These are phyloP conservation scores for Imbricaverruca yamaguchii DNA, from an alignment of 2,888 invertebrate genomes.

Conservation along the genomic window DNA sequence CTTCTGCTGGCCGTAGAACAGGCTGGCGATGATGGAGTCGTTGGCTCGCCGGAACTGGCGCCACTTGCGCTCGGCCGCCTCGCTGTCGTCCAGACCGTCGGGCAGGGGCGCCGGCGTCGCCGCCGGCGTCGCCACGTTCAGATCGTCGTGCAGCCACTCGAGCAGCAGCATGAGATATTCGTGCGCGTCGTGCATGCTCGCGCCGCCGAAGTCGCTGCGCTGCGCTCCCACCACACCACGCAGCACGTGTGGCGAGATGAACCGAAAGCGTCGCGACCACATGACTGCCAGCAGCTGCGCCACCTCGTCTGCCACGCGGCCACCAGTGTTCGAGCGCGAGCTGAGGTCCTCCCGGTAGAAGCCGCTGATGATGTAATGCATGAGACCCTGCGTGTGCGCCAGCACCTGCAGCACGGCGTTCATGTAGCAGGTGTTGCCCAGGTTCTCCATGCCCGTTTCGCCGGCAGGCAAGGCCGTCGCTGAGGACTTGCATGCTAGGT, in stretches of 20 bases:
- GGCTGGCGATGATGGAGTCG: slow-evolving; percentile 61
- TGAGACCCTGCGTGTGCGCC: background rate
- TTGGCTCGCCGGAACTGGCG: slow-evolving; percentile 60
- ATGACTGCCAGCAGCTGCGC: background rate
- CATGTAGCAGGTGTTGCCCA: slow-evolving; percentile 10
- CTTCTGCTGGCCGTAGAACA: slow-evolving; percentile 79
- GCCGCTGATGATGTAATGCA: background rate
- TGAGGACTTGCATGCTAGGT: background rate
- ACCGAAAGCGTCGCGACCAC: background rate
- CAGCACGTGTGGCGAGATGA: background rate
- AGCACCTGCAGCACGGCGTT: background rate
- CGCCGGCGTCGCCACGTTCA: slow-evolving; percentile 52
- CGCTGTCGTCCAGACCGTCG: slow-evolving; percentile 37
- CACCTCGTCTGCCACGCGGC: slow-evolving; percentile 31
- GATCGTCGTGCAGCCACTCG: slow-evolving; percentile 79
- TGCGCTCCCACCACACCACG: background rate
- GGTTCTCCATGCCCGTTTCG: background rate
- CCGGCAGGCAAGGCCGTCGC: background rate
- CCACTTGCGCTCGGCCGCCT: slow-evolving; percentile 55
- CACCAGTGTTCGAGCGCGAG: slow-evolving; percentile 26
- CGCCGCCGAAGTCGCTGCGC: background rate
- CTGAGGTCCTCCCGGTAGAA: slow-evolving; percentile 30
- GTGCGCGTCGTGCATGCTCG: slow-evolving; percentile 30
- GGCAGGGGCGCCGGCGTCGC: background rate
- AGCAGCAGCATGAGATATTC: slow-evolving; percentile 71